Percentiles rank a stretch among this genome's conserved stretches.
Evolutionary conservation across 2,888 invertebrate genomes (phyloP).

Genomic region (Cataglyphis livida): DNA sequence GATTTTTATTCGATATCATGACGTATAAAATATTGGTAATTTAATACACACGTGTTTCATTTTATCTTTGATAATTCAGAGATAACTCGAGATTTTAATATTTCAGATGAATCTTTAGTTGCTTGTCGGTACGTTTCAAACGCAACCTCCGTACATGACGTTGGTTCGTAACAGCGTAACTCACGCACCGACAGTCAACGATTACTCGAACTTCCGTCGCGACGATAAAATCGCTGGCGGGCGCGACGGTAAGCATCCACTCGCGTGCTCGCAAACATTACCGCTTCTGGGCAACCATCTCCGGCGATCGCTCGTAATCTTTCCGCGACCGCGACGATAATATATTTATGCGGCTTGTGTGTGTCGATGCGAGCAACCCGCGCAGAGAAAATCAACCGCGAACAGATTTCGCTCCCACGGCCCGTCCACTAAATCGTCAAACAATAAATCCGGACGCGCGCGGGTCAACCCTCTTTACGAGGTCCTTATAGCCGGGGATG

Average conservation of each 20-base stretch:
- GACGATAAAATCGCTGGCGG: slow-evolving; percentile 42
- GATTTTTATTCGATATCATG: neutral
- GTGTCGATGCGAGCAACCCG: slow-evolving; percentile 13
- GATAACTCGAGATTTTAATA: slow-evolving; percentile 14
- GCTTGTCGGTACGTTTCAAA: neutral
- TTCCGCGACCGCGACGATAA: slow-evolving; percentile 62
- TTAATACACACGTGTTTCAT: neutral
- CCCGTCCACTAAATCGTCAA: slow-evolving; percentile 81
- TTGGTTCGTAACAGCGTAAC: slow-evolving; percentile 18
- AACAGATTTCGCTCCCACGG: slow-evolving; percentile 34
- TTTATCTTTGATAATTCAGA: neutral
- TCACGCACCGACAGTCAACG: slow-evolving; percentile 37
- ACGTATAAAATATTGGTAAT: neutral
- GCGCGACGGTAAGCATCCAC: slow-evolving; percentile 48
- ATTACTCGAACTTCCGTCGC: slow-evolving; percentile 49
- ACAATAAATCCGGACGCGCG: slow-evolving; percentile 82
- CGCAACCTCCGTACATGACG: neutral
- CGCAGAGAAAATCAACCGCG: slow-evolving; percentile 1
- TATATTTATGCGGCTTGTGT: slow-evolving; percentile 66
- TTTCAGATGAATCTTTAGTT: slow-evolving; percentile 1
- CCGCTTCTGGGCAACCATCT: slow-evolving; percentile 42
- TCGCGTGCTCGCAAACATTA: slow-evolving; percentile 48
- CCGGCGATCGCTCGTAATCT: slow-evolving; percentile 50
- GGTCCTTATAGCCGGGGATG: slow-evolving; percentile 80
- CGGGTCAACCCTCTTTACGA: slow-evolving; percentile 76